A percentile compares a stretch with the other conserved stretches of the same genome.
These are phyloP conservation scores for Ammodytes marinus DNA, from an alignment of 2,113 vertebrate genomes.

Conservation along the genomic window DNA sequence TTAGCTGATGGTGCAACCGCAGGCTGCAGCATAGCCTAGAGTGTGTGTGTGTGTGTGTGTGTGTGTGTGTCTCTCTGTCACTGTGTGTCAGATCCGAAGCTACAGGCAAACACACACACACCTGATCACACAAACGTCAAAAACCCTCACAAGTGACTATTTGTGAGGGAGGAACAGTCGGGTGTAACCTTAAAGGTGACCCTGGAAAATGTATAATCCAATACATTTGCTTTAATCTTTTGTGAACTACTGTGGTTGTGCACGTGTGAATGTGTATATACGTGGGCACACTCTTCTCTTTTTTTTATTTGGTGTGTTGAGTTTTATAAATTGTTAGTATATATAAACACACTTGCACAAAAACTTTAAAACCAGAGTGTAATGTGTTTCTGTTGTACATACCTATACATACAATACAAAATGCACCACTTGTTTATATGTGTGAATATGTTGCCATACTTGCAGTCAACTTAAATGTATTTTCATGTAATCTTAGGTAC, in stretches of 20 bases:
- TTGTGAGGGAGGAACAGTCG: slow-evolving; percentile 36
- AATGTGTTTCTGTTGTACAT: slow-evolving; percentile 85
- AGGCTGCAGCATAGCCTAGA: slow-evolving; percentile 65
- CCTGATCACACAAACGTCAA: slow-evolving; percentile 33
- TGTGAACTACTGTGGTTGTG: slow-evolving; percentile 84
- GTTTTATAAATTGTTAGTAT: slow-evolving; percentile 84
- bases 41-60: slow-evolving; percentile 31
- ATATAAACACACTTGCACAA: slow-evolving; percentile 85
- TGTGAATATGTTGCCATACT: slow-evolving; percentile 86
- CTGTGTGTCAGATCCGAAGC: slow-evolving; percentile 47
- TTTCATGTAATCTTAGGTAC: slow-evolving; percentile 87
- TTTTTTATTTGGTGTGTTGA: slow-evolving; percentile 80
- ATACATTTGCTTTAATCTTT: slow-evolving; percentile 86
- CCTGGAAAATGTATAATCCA: slow-evolving; percentile 78
- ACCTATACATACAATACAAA: slow-evolving; percentile 83
- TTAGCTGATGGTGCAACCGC: slow-evolving; percentile 82
- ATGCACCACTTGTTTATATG: slow-evolving; percentile 87
- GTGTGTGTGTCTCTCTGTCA: slow-evolving; percentile 46
- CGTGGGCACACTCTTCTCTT: slow-evolving; percentile 78
- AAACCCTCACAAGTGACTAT: slow-evolving; percentile 42
- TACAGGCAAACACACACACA: slow-evolving; percentile 43
- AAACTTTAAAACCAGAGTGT: slow-evolving; percentile 80
- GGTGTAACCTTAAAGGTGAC: slow-evolving; percentile 55
- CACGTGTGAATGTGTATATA: slow-evolving; percentile 83
- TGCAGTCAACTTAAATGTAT: slow-evolving; percentile 85